Percentiles rank a stretch among this genome's conserved stretches.
phyloP scores from a whole-genome alignment of 2,888 invertebrate species.

The Pyrrhosoma nymphula region DNA sequence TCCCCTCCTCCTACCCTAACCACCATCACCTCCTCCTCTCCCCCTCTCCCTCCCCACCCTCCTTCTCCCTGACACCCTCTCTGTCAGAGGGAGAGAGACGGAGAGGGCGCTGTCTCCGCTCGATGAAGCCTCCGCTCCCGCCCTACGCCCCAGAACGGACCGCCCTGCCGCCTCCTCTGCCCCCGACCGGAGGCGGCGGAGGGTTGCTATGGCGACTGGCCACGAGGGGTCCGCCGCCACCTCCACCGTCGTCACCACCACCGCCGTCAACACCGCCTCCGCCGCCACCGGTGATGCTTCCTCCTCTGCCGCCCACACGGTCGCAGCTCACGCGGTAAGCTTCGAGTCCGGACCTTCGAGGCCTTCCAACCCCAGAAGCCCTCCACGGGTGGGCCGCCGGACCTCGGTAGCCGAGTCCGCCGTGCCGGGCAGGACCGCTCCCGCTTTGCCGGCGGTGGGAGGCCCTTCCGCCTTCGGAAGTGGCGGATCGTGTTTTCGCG shows the following conservation, averaged over 20 bases:
- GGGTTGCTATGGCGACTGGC: constrained; percentile 33
- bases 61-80: background rate
- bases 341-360: background rate
- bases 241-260: background rate
- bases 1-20: background rate
- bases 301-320: constrained; percentile 39
- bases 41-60: background rate
- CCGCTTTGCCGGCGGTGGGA: background rate
- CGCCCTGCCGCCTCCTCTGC: constrained; percentile 39
- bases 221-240: constrained; percentile 39
- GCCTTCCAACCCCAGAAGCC: background rate
- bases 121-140: constrained; percentile 39
- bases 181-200: constrained; percentile 39
- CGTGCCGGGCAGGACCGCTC: background rate
- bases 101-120: constrained; percentile 39
- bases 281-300: background rate
- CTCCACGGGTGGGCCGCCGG: background rate
- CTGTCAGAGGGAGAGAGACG: constrained; percentile 15
- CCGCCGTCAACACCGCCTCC: constrained; percentile 7
- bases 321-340: constrained; percentile 29
- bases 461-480: constrained; percentile 10
- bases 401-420: background rate
- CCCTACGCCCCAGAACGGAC: constrained; percentile 39
- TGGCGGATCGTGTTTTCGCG: background rate
- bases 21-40: background rate